These are phyloP conservation scores for Scopus umbretta DNA, from an alignment of 2,113 vertebrate species.

Conservation along the genomic window DNA sequence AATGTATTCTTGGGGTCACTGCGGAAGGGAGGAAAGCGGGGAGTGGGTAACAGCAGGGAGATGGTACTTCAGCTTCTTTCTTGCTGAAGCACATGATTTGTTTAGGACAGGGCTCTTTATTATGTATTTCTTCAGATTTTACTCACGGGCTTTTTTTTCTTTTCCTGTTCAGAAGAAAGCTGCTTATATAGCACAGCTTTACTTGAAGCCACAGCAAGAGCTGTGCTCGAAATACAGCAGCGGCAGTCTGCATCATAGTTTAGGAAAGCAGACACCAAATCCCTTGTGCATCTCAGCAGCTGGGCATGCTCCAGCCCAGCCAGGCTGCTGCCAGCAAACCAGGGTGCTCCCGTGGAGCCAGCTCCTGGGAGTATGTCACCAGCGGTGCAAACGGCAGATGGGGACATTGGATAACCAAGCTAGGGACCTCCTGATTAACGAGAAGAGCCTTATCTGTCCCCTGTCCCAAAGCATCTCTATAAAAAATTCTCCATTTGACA, in stretches of 20 bases:
- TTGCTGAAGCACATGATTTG: rapidly evolving
- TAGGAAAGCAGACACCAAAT: neutral
- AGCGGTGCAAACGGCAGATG: rapidly evolving
- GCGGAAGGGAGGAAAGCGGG: neutral
- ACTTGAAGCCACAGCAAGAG: neutral
- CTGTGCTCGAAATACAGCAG: rapidly evolving
- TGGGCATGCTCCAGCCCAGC: neutral
- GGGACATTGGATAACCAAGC: neutral
- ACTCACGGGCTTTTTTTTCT: neutral
- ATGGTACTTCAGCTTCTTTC: neutral
- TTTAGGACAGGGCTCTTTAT: neutral
- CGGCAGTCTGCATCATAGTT: neutral
- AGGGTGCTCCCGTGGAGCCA: neutral
- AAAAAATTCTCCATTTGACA: neutral
- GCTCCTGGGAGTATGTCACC: neutral
- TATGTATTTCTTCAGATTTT: neutral
- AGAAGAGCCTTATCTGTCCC: neutral
- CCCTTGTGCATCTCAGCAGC: neutral
- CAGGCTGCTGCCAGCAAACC: neutral
- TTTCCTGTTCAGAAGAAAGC: neutral
- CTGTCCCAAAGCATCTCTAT: neutral
- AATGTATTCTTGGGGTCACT: neutral
- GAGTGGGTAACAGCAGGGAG: neutral
- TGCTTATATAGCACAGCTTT: neutral
- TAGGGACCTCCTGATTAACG: neutral